Conservation (phyloP, 92 coral and sea anemone genomes). For the Hydrozoanthus gracilis region DNA sequence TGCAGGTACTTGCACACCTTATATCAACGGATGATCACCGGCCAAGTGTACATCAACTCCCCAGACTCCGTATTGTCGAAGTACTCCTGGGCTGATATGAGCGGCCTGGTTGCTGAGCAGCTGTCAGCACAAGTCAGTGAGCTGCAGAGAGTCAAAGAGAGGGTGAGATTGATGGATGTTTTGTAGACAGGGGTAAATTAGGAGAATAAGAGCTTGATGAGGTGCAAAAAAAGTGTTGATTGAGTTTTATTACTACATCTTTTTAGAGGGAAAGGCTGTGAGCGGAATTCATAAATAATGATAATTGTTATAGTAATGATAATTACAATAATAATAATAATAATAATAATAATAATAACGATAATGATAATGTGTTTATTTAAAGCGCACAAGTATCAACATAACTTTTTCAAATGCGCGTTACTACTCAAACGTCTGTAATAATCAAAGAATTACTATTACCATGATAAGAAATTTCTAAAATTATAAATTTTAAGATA, state of each 20-base stretch:
- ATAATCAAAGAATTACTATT: too few species aligned
- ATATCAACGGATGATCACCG: constrained; percentile 96
- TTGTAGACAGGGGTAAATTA: constrained; percentile 49
- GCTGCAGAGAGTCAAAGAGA: constrained; percentile 79
- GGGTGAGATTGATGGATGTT: constrained; percentile 59
- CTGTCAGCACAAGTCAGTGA: constrained; percentile 86
- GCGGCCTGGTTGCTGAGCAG: constrained; percentile 90
- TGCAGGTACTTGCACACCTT: constrained; percentile 91
- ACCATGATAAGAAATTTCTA: too few species aligned
- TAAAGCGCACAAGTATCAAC: too few species aligned
- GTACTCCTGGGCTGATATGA: constrained; percentile 96
- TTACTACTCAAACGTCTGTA: too few species aligned
- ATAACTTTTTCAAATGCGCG: too few species aligned
- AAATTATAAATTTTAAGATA: too few species aligned
- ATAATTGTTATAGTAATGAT: too few species aligned
- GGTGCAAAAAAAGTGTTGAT: not conserved
- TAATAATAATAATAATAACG: too few species aligned
- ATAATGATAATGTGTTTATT: too few species aligned
- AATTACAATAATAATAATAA: too few species aligned
- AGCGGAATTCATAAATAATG: too few species aligned
- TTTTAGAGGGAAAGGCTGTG: too few species aligned
- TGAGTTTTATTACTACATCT: not conserved
- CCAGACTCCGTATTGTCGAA: constrained; percentile 81
- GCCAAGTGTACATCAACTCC: constrained; percentile 83
- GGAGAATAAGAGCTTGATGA: not conserved